phyloP scores from a whole-genome alignment of 2,797 vertebrate genomes.

The Artibeus lituratus region DNA sequence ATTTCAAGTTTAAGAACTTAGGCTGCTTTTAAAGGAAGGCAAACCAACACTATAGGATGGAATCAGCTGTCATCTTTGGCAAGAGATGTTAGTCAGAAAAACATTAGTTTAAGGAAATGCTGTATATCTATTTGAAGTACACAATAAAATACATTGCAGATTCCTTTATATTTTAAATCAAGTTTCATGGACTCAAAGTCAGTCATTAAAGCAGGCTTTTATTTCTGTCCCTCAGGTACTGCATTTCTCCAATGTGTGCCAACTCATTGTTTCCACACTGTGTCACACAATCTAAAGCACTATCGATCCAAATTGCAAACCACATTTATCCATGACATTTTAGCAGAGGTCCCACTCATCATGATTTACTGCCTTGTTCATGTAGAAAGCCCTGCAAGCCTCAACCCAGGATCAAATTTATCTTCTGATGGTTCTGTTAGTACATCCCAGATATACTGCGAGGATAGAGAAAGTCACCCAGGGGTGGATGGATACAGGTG shows the following conservation, averaged over 20 bases:
- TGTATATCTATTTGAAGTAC: neutral
- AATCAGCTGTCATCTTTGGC: conserved; percentile 12
- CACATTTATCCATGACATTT: neutral
- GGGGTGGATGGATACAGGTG: neutral
- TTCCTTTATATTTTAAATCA: neutral
- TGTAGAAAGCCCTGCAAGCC: neutral
- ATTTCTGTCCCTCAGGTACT: neutral
- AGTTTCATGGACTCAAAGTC: neutral
- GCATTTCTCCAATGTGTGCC: neutral
- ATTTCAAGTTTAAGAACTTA: conserved; percentile 48
- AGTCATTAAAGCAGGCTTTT: neutral
- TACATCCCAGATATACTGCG: neutral
- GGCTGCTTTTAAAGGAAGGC: conserved; percentile 26
- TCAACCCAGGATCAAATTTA: neutral
- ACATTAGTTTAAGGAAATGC: neutral
- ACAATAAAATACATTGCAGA: neutral
- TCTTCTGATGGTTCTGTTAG: neutral
- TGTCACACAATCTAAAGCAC: neutral
- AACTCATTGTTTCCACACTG: neutral
- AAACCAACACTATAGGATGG: neutral
- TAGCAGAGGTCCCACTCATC: neutral
- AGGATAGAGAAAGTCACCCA: neutral
- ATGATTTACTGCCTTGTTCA: neutral
- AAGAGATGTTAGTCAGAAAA: neutral
- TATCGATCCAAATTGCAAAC: neutral